Conservation (phyloP, 2,888 invertebrate genomes). For the Lasioglossum figueresi region DNA sequence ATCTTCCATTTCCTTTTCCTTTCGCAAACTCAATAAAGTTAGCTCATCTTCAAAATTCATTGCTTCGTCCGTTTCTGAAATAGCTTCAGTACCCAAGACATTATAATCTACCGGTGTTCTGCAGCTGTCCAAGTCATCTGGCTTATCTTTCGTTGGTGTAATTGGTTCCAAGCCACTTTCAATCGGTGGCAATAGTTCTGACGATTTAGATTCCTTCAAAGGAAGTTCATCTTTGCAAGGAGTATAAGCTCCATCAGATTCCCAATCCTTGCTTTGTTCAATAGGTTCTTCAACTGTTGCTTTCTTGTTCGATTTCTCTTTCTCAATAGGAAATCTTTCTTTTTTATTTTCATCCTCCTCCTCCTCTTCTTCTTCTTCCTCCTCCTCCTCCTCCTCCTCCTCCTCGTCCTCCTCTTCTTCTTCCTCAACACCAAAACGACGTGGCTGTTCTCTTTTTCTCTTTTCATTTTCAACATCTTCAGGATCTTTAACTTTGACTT, state of each 20-base stretch:
- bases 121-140: constrained; percentile 82
- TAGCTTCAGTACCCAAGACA: constrained; percentile 84
- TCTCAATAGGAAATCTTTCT: constrained; percentile 76
- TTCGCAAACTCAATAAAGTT: constrained; percentile 80
- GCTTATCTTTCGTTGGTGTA: constrained; percentile 79
- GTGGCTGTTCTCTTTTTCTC: constrained; percentile 53
- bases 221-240: constrained; percentile 82
- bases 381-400: constrained; percentile 46
- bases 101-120: constrained; percentile 82
- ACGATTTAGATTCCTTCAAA: constrained; percentile 65
- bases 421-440: constrained; percentile 51
- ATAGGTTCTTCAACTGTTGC: background rate
- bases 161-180: constrained; percentile 82
- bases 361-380: constrained; percentile 61
- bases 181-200: constrained; percentile 56
- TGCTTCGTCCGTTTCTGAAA: constrained; percentile 83
- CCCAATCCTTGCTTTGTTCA: constrained; percentile 71
- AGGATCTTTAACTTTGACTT: constrained; percentile 44
- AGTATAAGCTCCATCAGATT: constrained; percentile 81
- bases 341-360: constrained; percentile 68
- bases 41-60: constrained; percentile 83
- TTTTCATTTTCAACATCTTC: constrained; percentile 62
- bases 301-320: constrained; percentile 63
- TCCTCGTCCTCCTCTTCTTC: constrained; percentile 65
- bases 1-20: constrained; percentile 82